phyloP scores from a whole-genome alignment of 1,140 invertebrate genomes.

The Anthonomus grandis region DNA sequence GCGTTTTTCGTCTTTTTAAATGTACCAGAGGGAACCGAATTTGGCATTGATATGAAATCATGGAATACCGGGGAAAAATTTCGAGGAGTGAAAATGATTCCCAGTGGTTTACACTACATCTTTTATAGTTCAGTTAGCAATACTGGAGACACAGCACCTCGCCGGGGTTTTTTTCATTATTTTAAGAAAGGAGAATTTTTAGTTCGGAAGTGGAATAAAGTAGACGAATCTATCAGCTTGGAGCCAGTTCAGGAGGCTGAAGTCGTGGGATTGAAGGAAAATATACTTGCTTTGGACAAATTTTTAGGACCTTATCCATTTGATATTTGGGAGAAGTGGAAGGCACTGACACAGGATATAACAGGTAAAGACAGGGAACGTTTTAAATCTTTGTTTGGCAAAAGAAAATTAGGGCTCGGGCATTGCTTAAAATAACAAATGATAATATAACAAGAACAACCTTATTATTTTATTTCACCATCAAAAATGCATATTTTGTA shows the following conservation, averaged over 20 bases:
- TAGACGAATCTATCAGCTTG: conserved; percentile 64
- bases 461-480: no score
- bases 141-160: conserved; percentile 53
- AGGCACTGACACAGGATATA: conserved; percentile 73
- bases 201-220: conserved; percentile 80
- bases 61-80: conserved; percentile 93
- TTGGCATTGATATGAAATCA: conserved; percentile 95
- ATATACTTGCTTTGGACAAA: conserved; percentile 75
- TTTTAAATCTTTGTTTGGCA: no score
- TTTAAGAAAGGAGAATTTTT: conserved; percentile 82
- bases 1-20: conserved; percentile 79
- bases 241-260: conserved; percentile 59
- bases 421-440: no score
- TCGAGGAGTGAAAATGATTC: conserved; percentile 97
- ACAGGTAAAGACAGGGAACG: no score
- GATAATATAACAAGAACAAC: no score
- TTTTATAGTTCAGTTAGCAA: conserved; percentile 72
- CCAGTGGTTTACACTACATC: conserved; percentile 92
- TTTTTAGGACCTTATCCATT: conserved; percentile 90
- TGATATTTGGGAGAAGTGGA: conserved; percentile 84
- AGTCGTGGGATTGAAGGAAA: conserved; percentile 61
- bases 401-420: no score
- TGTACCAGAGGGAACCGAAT: conserved; percentile 83
- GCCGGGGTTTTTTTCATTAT: conserved; percentile 87
- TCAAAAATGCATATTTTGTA: no score